Conservation (phyloP, 2,797 vertebrate species). For the Aythya fuligula region DNA sequence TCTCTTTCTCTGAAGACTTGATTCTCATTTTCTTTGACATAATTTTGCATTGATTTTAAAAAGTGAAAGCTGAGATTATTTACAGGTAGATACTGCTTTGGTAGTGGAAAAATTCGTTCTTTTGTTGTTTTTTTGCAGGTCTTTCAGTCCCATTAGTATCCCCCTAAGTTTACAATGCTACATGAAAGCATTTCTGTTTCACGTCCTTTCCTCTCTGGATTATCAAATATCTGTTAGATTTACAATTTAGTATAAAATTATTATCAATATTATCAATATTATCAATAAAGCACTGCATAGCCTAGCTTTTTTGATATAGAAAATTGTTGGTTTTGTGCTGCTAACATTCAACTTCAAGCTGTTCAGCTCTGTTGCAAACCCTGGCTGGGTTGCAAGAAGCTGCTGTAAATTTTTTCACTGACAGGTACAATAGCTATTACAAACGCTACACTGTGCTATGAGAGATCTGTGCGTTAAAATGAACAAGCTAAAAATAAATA, state of each 20-base stretch:
- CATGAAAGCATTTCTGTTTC: background rate
- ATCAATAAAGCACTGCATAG: background rate
- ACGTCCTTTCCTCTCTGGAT: background rate
- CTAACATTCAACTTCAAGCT: background rate
- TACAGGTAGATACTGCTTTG: background rate
- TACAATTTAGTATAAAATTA: background rate
- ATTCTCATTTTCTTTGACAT: background rate
- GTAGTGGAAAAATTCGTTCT: background rate
- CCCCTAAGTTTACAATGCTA: background rate
- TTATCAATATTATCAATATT: no score
- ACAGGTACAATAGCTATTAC: background rate
- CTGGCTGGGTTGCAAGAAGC: background rate
- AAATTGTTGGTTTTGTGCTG: background rate
- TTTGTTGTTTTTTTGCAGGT: background rate
- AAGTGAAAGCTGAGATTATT: background rate
- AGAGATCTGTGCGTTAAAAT: background rate
- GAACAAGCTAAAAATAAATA: background rate
- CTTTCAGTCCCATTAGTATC: background rate
- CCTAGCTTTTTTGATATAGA: background rate
- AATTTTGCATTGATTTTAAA: background rate
- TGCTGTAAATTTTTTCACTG: background rate
- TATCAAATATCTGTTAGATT: background rate
- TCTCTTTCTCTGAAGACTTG: background rate
- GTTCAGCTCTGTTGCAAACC: background rate
- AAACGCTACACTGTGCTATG: background rate